A percentile compares a stretch with the other conserved stretches of the same genome.
phyloP scores from a whole-genome alignment of 1,140 invertebrate species.

The Scylla paramamosain region DNA sequence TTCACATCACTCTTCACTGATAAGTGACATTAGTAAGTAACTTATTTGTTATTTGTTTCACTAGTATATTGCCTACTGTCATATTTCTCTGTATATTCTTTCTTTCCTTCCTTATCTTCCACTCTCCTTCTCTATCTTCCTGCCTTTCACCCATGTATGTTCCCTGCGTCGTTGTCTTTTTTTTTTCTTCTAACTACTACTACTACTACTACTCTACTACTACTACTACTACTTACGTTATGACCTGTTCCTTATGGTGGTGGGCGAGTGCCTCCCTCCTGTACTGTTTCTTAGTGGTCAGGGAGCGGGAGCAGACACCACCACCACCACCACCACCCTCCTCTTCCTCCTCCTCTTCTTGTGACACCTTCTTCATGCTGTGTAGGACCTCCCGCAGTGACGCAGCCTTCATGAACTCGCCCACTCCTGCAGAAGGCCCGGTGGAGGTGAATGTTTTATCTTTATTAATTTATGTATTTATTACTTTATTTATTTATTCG shows the following conservation, averaged over 20 bases:
- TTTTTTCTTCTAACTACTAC: too few species aligned
- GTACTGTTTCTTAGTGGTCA: background rate
- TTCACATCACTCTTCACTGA: too few species aligned
- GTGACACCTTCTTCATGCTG: background rate
- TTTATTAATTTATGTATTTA: background rate
- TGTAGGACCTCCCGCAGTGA: conserved; percentile 43
- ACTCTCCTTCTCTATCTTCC: too few species aligned
- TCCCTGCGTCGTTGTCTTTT: too few species aligned
- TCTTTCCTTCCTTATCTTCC: too few species aligned
- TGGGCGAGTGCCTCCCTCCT: background rate
- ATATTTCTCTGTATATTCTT: too few species aligned
- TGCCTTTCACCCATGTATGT: too few species aligned
- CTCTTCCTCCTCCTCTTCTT: background rate
- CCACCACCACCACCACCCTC: background rate
- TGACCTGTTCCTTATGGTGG: background rate
- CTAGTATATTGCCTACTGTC: too few species aligned
- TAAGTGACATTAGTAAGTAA: too few species aligned
- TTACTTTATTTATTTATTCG: background rate
- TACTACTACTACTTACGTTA: background rate
- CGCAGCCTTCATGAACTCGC: conserved; percentile 55
- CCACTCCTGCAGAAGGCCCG: conserved; percentile 48
- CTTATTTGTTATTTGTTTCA: too few species aligned
- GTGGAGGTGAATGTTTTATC: background rate
- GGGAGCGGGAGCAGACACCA: background rate
- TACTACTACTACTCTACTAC: background rate